These are phyloP conservation scores for Crocodylus rhombifer DNA, from an alignment of 2,797 vertebrate genomes.

Conservation along the genomic window DNA sequence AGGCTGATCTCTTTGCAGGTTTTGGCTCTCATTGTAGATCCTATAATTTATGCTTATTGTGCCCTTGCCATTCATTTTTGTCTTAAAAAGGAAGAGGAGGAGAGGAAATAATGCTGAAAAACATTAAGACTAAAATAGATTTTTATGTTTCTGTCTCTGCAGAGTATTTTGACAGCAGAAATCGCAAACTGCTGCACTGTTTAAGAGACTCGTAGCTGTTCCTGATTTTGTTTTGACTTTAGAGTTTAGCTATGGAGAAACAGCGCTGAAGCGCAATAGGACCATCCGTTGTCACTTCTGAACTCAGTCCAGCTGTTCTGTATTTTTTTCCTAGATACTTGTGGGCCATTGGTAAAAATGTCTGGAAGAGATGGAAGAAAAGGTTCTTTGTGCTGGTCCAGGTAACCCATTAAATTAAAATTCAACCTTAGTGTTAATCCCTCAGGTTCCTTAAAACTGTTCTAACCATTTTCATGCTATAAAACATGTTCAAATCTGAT, in stretches of 20 bases:
- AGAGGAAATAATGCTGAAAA: slow-evolving; percentile 16
- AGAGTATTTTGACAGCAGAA: slow-evolving; percentile 4
- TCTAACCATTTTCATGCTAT: not conserved
- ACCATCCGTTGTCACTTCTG: not conserved
- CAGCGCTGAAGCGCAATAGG: not conserved
- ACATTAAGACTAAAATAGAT: not conserved
- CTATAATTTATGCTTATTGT: not conserved
- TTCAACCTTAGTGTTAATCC: slow-evolving; percentile 22
- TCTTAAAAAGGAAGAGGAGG: slow-evolving; percentile 10
- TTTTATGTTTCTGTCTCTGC: slow-evolving; percentile 8
- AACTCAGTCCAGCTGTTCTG: slow-evolving; percentile 49
- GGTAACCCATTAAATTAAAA: slow-evolving; percentile 83
- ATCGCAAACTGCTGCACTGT: not conserved
- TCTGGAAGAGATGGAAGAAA: slow-evolving; percentile 99
- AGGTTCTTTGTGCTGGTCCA: slow-evolving; percentile 98
- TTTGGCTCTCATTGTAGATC: not conserved
- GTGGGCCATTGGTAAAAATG: slow-evolving; percentile 97
- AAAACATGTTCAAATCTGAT: not conserved
- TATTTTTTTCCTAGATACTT: slow-evolving; percentile 87
- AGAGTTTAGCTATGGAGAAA: not conserved
- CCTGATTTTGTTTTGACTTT: not conserved
- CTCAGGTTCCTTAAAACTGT: not conserved
- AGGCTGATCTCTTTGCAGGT: not conserved
- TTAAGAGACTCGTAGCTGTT: slow-evolving; percentile 18
- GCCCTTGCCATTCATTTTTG: not conserved